Evolutionary conservation across 2,888 invertebrate genomes (phyloP).

Genomic region (Andrena bucephala): DNA sequence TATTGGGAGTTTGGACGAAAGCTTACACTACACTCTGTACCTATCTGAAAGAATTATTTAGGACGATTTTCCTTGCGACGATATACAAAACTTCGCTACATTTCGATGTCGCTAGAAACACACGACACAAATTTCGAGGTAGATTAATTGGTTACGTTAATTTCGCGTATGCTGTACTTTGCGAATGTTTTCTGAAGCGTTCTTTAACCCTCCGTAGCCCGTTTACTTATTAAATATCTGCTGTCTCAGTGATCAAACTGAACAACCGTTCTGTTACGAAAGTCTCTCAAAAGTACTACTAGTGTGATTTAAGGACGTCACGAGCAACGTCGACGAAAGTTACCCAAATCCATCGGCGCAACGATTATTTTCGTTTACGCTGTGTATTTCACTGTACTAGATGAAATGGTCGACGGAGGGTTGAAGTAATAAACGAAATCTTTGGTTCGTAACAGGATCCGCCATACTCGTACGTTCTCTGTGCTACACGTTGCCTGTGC

Average conservation of each 20-base stretch:
- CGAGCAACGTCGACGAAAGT: background rate
- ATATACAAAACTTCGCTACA: background rate
- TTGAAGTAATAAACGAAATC: slow-evolving; percentile 6
- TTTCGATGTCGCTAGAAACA: slow-evolving; percentile 11
- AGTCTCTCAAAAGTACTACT: background rate
- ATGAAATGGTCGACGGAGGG: slow-evolving; percentile 9
- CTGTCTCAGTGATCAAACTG: background rate
- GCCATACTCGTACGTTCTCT: slow-evolving; percentile 44
- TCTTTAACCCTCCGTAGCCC: slow-evolving; percentile 5
- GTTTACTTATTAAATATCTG: background rate
- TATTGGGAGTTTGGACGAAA: background rate
- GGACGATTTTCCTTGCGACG: background rate
- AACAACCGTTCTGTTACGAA: background rate
- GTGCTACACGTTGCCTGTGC: slow-evolving; percentile 82
- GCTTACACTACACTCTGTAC: background rate
- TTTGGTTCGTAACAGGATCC: background rate
- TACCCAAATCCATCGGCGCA: background rate
- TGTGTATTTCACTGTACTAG: background rate
- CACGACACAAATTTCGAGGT: background rate
- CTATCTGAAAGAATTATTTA: slow-evolving; percentile 7
- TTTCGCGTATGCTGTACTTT: slow-evolving; percentile 14
- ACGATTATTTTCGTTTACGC: background rate
- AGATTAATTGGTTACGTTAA: background rate
- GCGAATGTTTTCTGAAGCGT: background rate
- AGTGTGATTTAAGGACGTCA: background rate